Percentiles rank a stretch among this genome's conserved stretches.
phyloP scores from a whole-genome alignment of 2,797 vertebrate species.

The Vireo griseus region DNA sequence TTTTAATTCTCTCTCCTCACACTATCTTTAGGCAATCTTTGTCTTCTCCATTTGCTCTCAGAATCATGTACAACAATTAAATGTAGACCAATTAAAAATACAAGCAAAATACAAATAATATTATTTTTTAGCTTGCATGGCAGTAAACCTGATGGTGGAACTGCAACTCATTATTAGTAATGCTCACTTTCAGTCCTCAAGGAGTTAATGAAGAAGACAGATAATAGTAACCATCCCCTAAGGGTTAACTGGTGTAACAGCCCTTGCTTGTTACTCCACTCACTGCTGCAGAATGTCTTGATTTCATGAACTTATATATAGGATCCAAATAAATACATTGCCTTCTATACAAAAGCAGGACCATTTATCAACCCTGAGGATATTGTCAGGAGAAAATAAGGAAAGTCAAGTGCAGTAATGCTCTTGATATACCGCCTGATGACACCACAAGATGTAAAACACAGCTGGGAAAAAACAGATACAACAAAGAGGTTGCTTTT shows the following conservation, averaged over 20 bases:
- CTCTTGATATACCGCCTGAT: conserved; percentile 52
- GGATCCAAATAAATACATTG: conserved; percentile 64
- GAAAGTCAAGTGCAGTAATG: conserved; percentile 52
- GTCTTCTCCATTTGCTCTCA: not conserved
- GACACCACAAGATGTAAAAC: conserved; percentile 62
- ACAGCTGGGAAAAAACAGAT: not conserved
- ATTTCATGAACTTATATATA: conserved; percentile 61
- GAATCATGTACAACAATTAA: not conserved
- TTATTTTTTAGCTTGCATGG: not conserved
- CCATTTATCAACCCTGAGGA: conserved; percentile 69
- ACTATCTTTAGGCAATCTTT: not conserved
- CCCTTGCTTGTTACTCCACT: conserved; percentile 35
- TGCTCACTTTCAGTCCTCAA: not conserved
- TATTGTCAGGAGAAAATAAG: conserved; percentile 70
- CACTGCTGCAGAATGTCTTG: conserved; percentile 18
- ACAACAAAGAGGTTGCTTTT: not conserved
- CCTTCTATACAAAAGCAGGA: conserved; percentile 19
- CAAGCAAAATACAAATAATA: not conserved
- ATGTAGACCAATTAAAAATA: not conserved
- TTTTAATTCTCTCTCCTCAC: not conserved
- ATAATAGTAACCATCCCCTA: not conserved
- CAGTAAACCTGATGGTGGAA: not conserved
- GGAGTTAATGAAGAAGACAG: not conserved
- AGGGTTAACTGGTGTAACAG: conserved; percentile 17
- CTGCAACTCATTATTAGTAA: not conserved